Percentiles rank a stretch among this genome's conserved stretches.
phyloP scores from a whole-genome alignment of 2,888 invertebrate genomes.

The Drosophila helvetica region DNA sequence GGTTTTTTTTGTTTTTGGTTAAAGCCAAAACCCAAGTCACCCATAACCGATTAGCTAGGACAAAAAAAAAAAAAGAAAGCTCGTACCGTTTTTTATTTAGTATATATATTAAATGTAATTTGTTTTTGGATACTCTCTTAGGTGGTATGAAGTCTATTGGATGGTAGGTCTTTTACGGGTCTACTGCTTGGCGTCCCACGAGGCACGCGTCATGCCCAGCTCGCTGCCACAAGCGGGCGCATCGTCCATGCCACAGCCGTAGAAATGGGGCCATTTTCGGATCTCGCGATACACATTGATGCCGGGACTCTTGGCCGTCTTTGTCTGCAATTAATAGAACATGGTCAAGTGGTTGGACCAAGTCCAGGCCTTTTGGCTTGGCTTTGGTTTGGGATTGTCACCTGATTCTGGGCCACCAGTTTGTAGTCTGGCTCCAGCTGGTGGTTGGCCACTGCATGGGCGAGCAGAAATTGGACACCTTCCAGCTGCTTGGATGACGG shows the following conservation, averaged over 20 bases:
- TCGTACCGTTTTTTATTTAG: conserved; percentile 22
- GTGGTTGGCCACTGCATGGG: conserved; percentile 83
- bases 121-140: conserved; percentile 25
- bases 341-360: not conserved
- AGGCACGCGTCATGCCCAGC: conserved; percentile 73
- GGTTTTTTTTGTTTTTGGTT: not conserved
- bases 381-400: too few species aligned
- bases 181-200: conserved; percentile 71
- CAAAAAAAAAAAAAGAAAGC: conserved; percentile 31
- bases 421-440: conserved; percentile 84
- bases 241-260: conserved; percentile 76
- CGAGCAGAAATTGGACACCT: conserved; percentile 84
- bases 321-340: conserved; percentile 76
- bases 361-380: too few species aligned
- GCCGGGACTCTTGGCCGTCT: conserved; percentile 85
- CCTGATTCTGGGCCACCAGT: conserved; percentile 85
- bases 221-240: conserved; percentile 80
- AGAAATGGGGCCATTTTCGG: conserved; percentile 85
- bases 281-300: conserved; percentile 84
- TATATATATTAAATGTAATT: conserved; percentile 34
- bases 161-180: not conserved
- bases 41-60: conserved; percentile 36
- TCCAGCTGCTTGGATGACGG: conserved; percentile 84
- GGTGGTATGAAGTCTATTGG: conserved; percentile 36
- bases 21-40: conserved; percentile 20